phyloP scores from a whole-genome alignment of 2,797 vertebrate species.

The Danio jaintianensis region DNA sequence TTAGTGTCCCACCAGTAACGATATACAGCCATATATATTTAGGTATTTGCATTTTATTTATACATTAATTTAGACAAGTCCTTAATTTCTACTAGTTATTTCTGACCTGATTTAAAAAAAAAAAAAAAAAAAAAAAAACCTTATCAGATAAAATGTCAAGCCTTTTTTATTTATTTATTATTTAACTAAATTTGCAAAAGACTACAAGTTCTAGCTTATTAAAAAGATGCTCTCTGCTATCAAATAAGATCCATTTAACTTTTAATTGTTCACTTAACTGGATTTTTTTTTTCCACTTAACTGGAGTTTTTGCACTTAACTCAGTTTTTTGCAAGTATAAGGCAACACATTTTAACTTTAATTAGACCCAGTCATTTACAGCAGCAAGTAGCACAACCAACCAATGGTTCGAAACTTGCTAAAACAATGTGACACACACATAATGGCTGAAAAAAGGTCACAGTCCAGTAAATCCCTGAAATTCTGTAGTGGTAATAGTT shows the following conservation, averaged over 20 bases:
- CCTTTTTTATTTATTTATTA: not conserved
- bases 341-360: not conserved
- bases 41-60: not conserved
- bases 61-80: not conserved
- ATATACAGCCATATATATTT: not conserved
- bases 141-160: not conserved
- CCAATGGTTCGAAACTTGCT: not conserved
- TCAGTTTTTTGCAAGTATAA: not conserved
- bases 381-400: not conserved
- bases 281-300: no score
- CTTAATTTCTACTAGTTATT: not conserved
- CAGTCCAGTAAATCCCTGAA: not conserved
- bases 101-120: not conserved
- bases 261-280: not conserved
- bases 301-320: no score
- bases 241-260: not conserved
- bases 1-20: no score
- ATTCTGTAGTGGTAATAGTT: not conserved
- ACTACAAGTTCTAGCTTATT: not conserved
- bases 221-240: not conserved
- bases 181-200: not conserved
- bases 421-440: not conserved
- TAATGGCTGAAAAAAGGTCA: not conserved
- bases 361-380: not conserved
- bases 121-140: not conserved